phyloP scores from a whole-genome alignment of 1,140 invertebrate species.

The Drosophila watanabei region DNA sequence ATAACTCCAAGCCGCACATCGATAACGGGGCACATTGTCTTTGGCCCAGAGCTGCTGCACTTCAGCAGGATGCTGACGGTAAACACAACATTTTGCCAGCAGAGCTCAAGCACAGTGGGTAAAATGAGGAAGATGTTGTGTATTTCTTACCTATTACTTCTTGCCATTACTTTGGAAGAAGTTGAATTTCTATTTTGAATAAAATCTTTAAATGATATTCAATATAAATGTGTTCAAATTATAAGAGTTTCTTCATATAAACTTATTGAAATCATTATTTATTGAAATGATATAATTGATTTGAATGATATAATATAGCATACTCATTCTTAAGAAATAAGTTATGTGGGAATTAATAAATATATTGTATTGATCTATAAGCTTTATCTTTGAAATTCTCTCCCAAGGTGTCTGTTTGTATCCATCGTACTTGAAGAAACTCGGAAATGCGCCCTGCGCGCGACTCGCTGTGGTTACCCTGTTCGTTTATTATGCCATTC shows the following conservation, averaged over 20 bases:
- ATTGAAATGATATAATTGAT: too few species aligned
- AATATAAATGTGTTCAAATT: too few species aligned
- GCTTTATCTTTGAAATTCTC: background rate
- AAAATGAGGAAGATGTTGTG: background rate
- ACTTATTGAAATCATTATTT: too few species aligned
- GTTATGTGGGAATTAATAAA: too few species aligned
- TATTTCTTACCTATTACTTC: background rate
- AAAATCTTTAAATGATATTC: too few species aligned
- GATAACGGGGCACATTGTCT: conserved; percentile 56
- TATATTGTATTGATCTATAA: too few species aligned
- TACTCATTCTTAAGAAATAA: too few species aligned
- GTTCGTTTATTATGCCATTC: conserved; percentile 83
- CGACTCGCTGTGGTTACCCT: conserved; percentile 67
- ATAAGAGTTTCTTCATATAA: too few species aligned
- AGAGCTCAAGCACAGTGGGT: conserved; percentile 39
- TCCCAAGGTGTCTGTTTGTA: background rate
- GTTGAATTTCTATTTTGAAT: too few species aligned
- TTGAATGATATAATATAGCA: too few species aligned
- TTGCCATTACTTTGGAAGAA: background rate
- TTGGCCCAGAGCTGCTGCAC: conserved; percentile 45
- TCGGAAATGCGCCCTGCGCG: conserved; percentile 33
- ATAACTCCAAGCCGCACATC: conserved; percentile 66
- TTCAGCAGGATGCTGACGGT: conserved; percentile 60
- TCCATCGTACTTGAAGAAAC: conserved; percentile 52
- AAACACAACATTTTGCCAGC: conserved; percentile 67